Percentiles rank a stretch among this genome's conserved stretches.
phyloP scores from a whole-genome alignment of 2,113 vertebrate genomes.

The Pontoporia blainvillei region DNA sequence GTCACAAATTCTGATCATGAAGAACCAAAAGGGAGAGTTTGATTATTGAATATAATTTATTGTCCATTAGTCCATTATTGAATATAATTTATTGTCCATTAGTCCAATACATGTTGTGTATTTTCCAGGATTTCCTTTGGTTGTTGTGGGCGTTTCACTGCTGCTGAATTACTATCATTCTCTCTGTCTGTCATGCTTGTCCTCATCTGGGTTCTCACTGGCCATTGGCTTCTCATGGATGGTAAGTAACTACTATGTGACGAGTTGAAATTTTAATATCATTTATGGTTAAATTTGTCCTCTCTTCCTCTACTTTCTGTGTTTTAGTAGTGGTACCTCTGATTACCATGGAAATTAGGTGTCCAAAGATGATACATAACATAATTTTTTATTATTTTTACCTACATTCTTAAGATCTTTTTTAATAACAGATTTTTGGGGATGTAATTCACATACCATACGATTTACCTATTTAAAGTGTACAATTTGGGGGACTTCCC shows the following conservation, averaged over 20 bases:
- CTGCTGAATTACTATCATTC: slow-evolving; percentile 96
- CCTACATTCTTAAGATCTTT: not conserved
- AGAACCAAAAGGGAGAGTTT: slow-evolving; percentile 2
- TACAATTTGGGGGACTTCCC: not conserved
- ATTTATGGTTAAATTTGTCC: not conserved
- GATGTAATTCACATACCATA: not conserved
- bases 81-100: not conserved
- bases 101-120: not conserved
- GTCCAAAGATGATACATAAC: not conserved
- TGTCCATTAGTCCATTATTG: not conserved
- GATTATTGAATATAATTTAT: slow-evolving; percentile 29
- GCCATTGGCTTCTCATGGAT: slow-evolving; percentile 99
- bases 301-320: not conserved
- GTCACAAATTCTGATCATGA: not conserved
- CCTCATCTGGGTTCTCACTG: slow-evolving; percentile 99
- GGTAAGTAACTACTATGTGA: slow-evolving; percentile 82
- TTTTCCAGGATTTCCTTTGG: slow-evolving; percentile 96
- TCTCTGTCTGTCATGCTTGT: slow-evolving; percentile 97
- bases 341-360: not conserved
- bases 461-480: not conserved
- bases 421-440: not conserved
- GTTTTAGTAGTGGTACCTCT: not conserved
- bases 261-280: not conserved
- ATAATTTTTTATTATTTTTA: not conserved
- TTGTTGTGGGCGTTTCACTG: slow-evolving; percentile 98